Conservation (phyloP, 2,888 invertebrate species). For the Amiota mariae region DNA sequence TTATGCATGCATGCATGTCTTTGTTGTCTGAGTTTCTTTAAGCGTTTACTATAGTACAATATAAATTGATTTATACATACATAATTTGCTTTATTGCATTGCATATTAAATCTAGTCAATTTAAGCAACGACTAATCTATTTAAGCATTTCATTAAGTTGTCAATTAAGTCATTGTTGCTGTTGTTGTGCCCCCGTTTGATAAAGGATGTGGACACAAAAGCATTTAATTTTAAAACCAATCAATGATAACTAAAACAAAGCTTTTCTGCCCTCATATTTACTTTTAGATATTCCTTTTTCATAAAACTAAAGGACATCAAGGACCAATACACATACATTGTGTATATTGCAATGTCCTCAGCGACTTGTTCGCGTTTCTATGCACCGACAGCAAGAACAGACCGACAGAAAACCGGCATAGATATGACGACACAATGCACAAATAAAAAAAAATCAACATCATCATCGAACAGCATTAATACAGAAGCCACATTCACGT, state of each 20-base stretch:
- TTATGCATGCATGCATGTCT: constrained; percentile 25
- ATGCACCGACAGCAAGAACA: constrained; percentile 53
- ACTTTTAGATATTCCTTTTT: constrained; percentile 19
- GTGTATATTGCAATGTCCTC: constrained; percentile 64
- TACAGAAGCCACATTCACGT: constrained; percentile 65
- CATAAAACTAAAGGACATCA: constrained; percentile 6
- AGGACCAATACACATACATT: constrained; percentile 29
- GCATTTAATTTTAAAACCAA: too few species aligned
- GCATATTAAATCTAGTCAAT: constrained; percentile 29
- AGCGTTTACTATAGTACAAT: neutral
- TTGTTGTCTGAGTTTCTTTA: constrained; percentile 46
- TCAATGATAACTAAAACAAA: too few species aligned
- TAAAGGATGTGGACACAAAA: too few species aligned
- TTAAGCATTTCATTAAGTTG: constrained; percentile 12
- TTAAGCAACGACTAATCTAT: neutral
- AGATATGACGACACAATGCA: constrained; percentile 40
- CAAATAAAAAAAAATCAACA: constrained; percentile 47
- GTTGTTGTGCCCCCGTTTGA: too few species aligned
- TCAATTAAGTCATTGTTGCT: neutral
- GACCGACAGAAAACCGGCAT: constrained; percentile 43
- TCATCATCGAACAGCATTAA: constrained; percentile 41
- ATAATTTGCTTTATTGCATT: constrained; percentile 45
- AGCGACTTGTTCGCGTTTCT: constrained; percentile 69
- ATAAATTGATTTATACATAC: constrained; percentile 3
- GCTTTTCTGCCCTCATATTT: too few species aligned